These are phyloP conservation scores for Erebia epiphron DNA, from an alignment of 2,888 invertebrate genomes.

Conservation along the genomic window DNA sequence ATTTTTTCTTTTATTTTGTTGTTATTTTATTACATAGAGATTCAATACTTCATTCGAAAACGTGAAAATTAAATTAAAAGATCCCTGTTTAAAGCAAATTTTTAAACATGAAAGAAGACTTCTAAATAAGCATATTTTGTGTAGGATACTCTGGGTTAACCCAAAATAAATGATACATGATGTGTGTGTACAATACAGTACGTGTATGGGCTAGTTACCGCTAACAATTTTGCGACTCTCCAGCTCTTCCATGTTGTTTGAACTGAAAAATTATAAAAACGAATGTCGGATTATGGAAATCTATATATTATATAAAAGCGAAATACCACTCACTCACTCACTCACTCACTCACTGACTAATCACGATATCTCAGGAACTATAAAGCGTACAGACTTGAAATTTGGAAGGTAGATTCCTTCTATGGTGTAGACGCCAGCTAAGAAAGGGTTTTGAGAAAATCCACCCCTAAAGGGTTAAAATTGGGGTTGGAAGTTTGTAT, in stretches of 20 bases:
- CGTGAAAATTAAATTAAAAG: not conserved
- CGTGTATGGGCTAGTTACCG: slow-evolving; percentile 67
- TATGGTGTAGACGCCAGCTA: no score
- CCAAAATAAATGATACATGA: slow-evolving; percentile 8
- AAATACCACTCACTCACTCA: no score
- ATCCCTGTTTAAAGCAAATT: not conserved
- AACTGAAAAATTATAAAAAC: slow-evolving; percentile 56
- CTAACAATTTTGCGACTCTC: slow-evolving; percentile 79
- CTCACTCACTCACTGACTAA: no score
- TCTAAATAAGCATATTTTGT: slow-evolving; percentile 11
- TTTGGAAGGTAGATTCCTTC: no score
- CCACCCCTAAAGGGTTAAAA: no score
- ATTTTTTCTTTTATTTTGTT: not conserved
- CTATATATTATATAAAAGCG: no score
- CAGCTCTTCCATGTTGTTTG: slow-evolving; percentile 78
- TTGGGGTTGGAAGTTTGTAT: no score
- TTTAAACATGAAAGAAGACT: not conserved
- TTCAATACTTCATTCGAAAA: not conserved
- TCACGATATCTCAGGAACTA: no score
- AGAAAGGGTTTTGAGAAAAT: no score
- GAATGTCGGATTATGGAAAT: not conserved
- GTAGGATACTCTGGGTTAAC: slow-evolving; percentile 8
- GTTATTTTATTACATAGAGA: not conserved
- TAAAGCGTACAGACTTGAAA: no score
- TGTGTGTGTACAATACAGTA: slow-evolving; percentile 16